A percentile compares a stretch with the other conserved stretches of the same genome.
These are phyloP conservation scores for Endomychus coccineus DNA, from an alignment of 2,888 invertebrate species.

Conservation along the genomic window DNA sequence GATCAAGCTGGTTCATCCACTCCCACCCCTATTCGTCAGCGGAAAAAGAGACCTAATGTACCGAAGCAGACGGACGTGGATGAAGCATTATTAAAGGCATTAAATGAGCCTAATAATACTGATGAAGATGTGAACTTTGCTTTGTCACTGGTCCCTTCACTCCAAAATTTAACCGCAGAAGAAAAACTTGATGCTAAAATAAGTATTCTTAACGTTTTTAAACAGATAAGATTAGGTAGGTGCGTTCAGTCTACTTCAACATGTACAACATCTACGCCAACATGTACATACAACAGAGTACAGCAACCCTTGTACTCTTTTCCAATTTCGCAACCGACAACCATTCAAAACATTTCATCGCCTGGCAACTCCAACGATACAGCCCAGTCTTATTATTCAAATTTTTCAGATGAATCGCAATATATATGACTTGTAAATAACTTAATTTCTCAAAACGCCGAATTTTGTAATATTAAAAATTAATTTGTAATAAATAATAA, in stretches of 20 bases:
- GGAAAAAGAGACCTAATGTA: conserved; percentile 26
- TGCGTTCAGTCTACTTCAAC: conserved; percentile 9
- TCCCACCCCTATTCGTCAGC: conserved; percentile 10
- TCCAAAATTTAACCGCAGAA: conserved; percentile 13
- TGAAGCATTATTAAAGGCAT: conserved; percentile 15
- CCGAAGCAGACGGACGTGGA: conserved; percentile 13
- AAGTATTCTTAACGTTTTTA: conserved; percentile 16
- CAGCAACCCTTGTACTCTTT: conserved; percentile 11
- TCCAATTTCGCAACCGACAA: conserved; percentile 10
- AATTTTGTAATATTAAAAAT: conserved; percentile 9
- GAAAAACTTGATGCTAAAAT: conserved; percentile 16
- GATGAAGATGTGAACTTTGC: conserved; percentile 17
- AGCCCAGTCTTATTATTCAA: conserved; percentile 8
- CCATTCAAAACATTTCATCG: conserved; percentile 8
- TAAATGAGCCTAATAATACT: conserved; percentile 11
- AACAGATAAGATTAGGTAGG: conserved; percentile 14
- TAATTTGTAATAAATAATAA: too few species aligned
- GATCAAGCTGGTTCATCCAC: conserved; percentile 16
- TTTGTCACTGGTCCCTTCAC: conserved; percentile 15
- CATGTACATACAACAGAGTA: conserved; percentile 8
- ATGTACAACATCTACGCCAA: conserved; percentile 4
- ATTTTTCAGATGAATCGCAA: conserved; percentile 13
- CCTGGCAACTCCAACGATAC: conserved; percentile 9
- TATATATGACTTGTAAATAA: conserved; percentile 13
- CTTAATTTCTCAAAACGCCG: conserved; percentile 6